Evolutionary conservation across 2,888 invertebrate genomes (phyloP).

Genomic region (Patella ulyssiponensis): DNA sequence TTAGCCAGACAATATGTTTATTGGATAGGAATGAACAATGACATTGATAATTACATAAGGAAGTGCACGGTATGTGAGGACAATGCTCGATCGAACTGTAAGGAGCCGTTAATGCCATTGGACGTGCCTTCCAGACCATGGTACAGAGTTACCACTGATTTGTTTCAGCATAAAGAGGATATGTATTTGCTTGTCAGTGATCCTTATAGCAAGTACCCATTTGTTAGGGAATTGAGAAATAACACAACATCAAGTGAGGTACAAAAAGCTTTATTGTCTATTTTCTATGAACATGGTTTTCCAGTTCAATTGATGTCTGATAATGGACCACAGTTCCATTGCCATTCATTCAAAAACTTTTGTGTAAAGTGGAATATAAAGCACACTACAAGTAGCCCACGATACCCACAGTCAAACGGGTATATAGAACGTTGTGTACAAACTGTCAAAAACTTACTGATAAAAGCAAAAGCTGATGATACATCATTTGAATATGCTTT

Average conservation of each 20-base stretch:
- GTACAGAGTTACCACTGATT: background rate
- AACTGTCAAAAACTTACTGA: background rate
- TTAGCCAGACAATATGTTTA: background rate
- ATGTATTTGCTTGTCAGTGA: background rate
- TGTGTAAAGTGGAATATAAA: constrained; percentile 1
- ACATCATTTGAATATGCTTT: background rate
- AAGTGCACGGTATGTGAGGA: background rate
- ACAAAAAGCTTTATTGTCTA: background rate
- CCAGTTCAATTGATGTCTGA: background rate
- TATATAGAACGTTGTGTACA: background rate
- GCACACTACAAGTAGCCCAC: background rate
- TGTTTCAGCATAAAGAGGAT: background rate
- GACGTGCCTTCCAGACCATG: background rate
- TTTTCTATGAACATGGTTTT: constrained; percentile 4
- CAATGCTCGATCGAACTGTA: background rate
- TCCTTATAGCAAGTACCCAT: background rate
- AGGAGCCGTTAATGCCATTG: background rate
- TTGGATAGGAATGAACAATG: constrained; percentile 1
- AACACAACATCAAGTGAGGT: background rate
- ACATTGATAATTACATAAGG: constrained; percentile 1
- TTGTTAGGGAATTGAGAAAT: background rate
- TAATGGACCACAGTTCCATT: background rate
- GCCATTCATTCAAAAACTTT: constrained; percentile 2
- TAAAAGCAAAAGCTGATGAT: background rate
- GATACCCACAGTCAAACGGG: background rate